Evolutionary conservation across 2,113 vertebrate species (phyloP), one percentile per base, ranked within the genome.

Genomic region (Indicator maculatus): DNA sequence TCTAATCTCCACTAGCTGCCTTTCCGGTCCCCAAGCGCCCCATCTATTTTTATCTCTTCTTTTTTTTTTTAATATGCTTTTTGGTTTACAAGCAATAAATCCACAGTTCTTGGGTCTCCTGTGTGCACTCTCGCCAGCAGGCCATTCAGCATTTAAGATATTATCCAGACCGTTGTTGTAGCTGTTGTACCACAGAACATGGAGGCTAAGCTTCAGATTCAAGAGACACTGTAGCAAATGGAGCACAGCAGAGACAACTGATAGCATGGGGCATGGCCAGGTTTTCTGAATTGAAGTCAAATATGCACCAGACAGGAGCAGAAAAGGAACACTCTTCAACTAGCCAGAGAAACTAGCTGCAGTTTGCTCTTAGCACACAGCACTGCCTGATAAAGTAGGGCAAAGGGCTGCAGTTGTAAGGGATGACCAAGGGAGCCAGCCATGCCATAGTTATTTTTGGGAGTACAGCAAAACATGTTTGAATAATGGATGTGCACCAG

Each of bases 1-100:
- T 97, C 97, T 97, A 97, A 98, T 98, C 97, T 96, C 77, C 52
- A 81, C 93, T 97, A 97, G 96, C 97, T 97, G 95, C 91, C 88
- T 97, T 97, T 98, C 96, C 84, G 50, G 92, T 97, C 83, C 67
- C 85, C 76, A 76, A 83, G 83, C 86, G 97, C 95, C 77, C 30
- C 52, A 91, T 95, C 96, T 97, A 97, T 98, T 97, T 97, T 97
- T 95, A 96, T 95, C 82, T 97, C 61, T 92, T 70, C 90, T 94
- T 95, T 93, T 97, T 96, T 61, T 24, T 50, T 21, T 50, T 83
- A 97, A 95, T 95, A 97, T 28, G 69, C 69, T 97, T 96, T 96
- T 87, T 93, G 88, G 93, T 96, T 97, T 97, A 91, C 14, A 81
- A 96, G 97, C 91, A 95, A 95, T 97, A 97, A 97, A 97, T 97